These are phyloP conservation scores for Platorchestia sp. DNA, from an alignment of 1,140 invertebrate species.

Conservation along the genomic window DNA sequence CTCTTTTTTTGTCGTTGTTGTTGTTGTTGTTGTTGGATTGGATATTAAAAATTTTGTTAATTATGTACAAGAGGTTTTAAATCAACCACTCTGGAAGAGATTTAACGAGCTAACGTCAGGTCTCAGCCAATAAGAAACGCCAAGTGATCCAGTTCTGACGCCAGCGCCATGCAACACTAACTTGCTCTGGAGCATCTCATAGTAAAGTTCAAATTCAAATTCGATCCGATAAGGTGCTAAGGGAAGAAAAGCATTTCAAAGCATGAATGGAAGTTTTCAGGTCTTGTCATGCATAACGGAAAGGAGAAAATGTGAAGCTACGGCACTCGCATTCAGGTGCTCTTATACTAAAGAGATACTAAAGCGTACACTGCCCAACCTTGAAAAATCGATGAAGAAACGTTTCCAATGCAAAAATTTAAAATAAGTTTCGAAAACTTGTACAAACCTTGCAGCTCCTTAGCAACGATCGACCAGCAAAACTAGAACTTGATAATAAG, in stretches of 20 bases:
- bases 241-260: not conserved
- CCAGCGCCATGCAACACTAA: not conserved
- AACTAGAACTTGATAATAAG: not conserved
- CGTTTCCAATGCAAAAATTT: not conserved
- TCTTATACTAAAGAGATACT: conserved; percentile 2
- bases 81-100: not conserved
- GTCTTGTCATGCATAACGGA: not conserved
- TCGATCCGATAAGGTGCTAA: not conserved
- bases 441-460: not conserved
- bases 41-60: not conserved
- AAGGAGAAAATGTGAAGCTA: not conserved
- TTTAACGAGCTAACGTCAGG: not conserved
- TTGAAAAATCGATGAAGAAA: not conserved
- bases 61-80: not conserved
- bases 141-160: not conserved
- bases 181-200: not conserved
- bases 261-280: not conserved
- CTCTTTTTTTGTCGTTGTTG: no score
- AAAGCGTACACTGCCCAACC: not conserved
- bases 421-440: not conserved
- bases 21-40: not conserved
- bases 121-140: not conserved
- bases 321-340: not conserved
- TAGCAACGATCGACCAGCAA: not conserved
- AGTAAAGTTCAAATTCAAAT: not conserved